A percentile compares a stretch with the other conserved stretches of the same genome.
phyloP scores from a whole-genome alignment of 2,888 invertebrate species.

The Drosophila longiperda region DNA sequence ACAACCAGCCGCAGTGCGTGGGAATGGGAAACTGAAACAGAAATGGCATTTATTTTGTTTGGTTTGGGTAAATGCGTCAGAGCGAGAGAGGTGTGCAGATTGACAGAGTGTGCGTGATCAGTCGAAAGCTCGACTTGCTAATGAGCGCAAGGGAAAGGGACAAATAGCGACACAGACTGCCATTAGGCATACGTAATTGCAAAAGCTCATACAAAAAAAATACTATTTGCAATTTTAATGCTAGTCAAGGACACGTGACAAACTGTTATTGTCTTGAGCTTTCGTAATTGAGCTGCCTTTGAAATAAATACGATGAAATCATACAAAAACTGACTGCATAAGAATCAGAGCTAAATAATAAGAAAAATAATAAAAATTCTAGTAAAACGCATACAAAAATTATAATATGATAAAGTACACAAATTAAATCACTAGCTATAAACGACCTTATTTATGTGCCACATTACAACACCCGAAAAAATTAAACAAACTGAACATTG shows the following conservation, averaged over 20 bases:
- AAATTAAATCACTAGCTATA: background rate
- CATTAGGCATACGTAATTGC: background rate
- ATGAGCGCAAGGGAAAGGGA: conserved; percentile 19
- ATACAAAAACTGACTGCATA: background rate
- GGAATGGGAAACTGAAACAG: conserved; percentile 68
- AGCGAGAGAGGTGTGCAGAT: background rate
- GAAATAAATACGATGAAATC: conserved; percentile 1
- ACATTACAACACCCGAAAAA: background rate
- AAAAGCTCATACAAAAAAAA: conserved; percentile 16
- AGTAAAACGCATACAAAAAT: background rate
- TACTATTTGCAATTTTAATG: conserved; percentile 7
- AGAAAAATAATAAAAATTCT: background rate
- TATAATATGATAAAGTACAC: background rate
- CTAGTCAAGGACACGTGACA: conserved; percentile 15
- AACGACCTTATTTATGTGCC: background rate
- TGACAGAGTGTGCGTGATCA: conserved; percentile 1
- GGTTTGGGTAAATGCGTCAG: conserved; percentile 30
- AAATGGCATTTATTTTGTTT: conserved; percentile 33
- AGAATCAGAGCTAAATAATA: background rate
- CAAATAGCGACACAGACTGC: background rate
- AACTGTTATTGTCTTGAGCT: background rate
- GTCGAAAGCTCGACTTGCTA: conserved; percentile 38
- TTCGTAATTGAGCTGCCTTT: conserved; percentile 1
- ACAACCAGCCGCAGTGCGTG: conserved; percentile 62
- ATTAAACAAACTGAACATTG: conserved; percentile 6